Conservation (phyloP, 2,797 vertebrate species). For the Hephaestus fuliginosus region DNA sequence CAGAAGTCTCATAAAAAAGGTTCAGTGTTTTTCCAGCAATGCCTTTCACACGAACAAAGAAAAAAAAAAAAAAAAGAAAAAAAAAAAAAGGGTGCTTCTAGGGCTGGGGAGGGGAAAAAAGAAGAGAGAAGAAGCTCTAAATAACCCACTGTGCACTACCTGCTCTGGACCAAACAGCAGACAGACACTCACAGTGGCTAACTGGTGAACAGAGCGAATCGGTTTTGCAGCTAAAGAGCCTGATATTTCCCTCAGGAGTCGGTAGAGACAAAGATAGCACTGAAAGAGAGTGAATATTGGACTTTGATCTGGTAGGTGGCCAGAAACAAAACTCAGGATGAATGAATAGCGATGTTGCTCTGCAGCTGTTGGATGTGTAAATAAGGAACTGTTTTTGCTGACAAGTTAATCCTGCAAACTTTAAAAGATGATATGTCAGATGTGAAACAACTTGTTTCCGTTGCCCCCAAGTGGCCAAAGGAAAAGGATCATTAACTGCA, state of each 20-base stretch:
- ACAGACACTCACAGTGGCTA: neutral
- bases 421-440: neutral
- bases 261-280: neutral
- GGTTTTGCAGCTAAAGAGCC: neutral
- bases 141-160: neutral
- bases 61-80: no score
- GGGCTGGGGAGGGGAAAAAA: neutral
- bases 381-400: neutral
- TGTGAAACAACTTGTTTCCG: neutral
- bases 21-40: slow-evolving; percentile 24
- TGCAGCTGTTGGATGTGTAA: neutral
- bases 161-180: slow-evolving; percentile 1
- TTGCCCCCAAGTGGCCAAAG: neutral
- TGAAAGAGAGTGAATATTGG: neutral
- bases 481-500: no score
- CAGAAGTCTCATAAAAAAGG: slow-evolving; percentile 16
- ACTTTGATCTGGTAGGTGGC: neutral
- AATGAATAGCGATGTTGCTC: neutral
- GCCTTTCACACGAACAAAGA: slow-evolving; percentile 2
- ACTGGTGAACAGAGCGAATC: neutral
- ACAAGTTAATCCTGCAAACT: neutral
- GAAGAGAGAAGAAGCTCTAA: no score
- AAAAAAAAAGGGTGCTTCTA: slow-evolving; percentile 12
- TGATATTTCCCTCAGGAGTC: neutral
- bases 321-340: neutral